These are phyloP conservation scores for Nyctereutes procyonoides DNA, from an alignment of 2,113 vertebrate species.

Conservation along the genomic window DNA sequence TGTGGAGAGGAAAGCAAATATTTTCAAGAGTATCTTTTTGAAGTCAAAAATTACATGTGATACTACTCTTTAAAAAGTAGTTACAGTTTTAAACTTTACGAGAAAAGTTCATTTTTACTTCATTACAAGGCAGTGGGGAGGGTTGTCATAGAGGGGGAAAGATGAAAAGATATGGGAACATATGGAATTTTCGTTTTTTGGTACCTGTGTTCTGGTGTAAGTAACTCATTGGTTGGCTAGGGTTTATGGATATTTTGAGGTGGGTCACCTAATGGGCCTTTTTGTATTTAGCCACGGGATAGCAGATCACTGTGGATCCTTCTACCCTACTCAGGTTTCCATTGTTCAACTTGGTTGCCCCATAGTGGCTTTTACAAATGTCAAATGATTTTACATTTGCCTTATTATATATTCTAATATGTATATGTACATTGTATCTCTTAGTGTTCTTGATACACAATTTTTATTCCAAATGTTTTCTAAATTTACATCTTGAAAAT, in stretches of 20 bases:
- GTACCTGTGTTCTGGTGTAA: not conserved
- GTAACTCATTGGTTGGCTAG: not conserved
- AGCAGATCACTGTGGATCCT: not conserved
- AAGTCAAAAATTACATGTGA: not conserved
- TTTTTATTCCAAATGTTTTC: conserved; percentile 16
- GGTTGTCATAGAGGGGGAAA: not conserved
- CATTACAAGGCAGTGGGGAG: not conserved
- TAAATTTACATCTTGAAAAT: not conserved
- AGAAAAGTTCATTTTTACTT: not conserved
- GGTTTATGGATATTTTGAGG: not conserved
- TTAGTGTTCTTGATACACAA: not conserved
- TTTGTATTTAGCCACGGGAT: not conserved
- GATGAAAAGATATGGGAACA: not conserved
- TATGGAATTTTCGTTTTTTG: not conserved
- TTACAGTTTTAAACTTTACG: not conserved
- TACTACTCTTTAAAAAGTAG: not conserved
- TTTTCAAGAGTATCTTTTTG: not conserved
- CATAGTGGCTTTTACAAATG: not conserved
- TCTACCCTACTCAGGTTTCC: not conserved
- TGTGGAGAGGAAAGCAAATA: not conserved
- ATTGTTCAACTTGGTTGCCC: not conserved
- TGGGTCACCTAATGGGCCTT: not conserved
- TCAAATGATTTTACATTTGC: not conserved
- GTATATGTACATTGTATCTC: not conserved
- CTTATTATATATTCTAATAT: not conserved